Conservation (phyloP, 1,140 invertebrate genomes). For the Brachionus sp. region DNA sequence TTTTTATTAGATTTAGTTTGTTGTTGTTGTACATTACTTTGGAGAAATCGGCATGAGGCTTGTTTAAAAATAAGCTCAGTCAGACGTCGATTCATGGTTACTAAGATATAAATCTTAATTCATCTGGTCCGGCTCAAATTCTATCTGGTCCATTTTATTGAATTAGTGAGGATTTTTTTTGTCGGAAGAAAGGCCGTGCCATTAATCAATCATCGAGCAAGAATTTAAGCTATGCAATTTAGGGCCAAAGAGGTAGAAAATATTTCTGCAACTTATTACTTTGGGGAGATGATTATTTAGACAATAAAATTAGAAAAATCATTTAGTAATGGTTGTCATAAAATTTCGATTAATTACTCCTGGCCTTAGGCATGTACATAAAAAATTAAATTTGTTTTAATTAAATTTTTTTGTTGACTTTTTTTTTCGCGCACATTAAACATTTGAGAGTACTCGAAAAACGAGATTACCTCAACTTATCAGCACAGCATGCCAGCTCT, state of each 20-base stretch:
- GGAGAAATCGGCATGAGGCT: not conserved
- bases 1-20: not conserved
- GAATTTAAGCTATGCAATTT: not conserved
- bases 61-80: not conserved
- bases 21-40: not conserved
- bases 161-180: not conserved
- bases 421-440: conserved; percentile 36
- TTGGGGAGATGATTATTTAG: conserved; percentile 21
- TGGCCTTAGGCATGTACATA: not conserved
- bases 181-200: not conserved
- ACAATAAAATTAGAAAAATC: conserved; percentile 19
- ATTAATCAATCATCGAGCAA: not conserved
- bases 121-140: not conserved
- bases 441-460: conserved; percentile 11
- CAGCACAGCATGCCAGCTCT: conserved; percentile 20
- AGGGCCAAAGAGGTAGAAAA: not conserved
- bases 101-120: not conserved
- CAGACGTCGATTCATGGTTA: not conserved
- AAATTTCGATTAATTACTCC: conserved; percentile 1
- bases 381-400: conserved; percentile 3
- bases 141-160: not conserved
- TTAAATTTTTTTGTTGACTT: not conserved
- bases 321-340: conserved; percentile 26
- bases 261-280: conserved; percentile 33
- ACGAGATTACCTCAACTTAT: conserved; percentile 10